Evolutionary conservation across 1,140 invertebrate genomes (phyloP), one percentile per base, ranked within the genome.

Genomic region (Drosophila grimshawi): DNA sequence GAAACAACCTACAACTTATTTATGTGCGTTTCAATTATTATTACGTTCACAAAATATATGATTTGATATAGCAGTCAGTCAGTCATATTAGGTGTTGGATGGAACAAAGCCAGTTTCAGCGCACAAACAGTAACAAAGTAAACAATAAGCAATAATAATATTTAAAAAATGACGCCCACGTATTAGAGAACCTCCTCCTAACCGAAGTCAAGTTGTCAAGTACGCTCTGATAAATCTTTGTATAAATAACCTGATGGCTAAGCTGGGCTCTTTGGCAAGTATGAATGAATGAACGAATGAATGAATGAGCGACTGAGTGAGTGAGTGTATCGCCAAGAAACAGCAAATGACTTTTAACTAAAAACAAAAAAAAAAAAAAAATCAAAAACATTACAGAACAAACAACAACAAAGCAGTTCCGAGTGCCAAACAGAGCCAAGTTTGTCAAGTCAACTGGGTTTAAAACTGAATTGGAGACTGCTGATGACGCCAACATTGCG

Each of bases 341-440:
- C 80, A 83, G 64, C 72, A 73, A 83, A 82, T 80, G 72, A 67
- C 72, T 81, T 73, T 81, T 61, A 76, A 30, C 79, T 86, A 43
- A 45, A 81, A 75, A 75, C 65, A 72, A 72, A 73, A 76, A 41
- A 41, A 7, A 27, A 35, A 29, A 30, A 11, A 53, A 59, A 19
- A 19, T 19, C 19, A 73, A 76, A 19, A 19, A 19, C 19, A 19
- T 19, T 19, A 19, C 19, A 19, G 19, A 19, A 19, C 19, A 19
- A 43, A 70, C 37, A 57, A 55, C 52, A 71, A 57, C 19, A 86
- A 88, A 83, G 80, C 71, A 73, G 73, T 83, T 83, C 73, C 80
- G 76, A 83, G 76, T 79, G 59, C 35, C 64, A 78, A 74, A 69
- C 64, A 70, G 35, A 46, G 59, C 55, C 82, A 71, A 83, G 82